Evolutionary conservation across 2,113 vertebrate genomes (phyloP).

Genomic region (Callionymus lyra): DNA sequence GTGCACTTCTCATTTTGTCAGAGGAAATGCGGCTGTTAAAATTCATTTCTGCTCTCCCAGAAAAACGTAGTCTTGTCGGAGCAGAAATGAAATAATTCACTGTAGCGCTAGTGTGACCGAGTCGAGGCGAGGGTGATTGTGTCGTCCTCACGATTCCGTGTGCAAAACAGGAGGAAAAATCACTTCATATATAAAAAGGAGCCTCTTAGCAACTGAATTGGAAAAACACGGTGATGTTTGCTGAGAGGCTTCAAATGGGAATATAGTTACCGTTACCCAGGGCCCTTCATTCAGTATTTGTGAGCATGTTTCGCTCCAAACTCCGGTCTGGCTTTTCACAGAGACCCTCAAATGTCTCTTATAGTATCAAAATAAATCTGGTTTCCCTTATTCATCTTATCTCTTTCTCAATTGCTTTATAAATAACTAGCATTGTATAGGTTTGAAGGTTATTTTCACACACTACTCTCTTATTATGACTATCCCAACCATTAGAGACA

Average conservation of each 20-base stretch:
- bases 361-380: no score
- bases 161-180: slow-evolving; percentile 25
- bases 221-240: slow-evolving; percentile 40
- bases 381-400: no score
- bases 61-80: slow-evolving; percentile 16
- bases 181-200: slow-evolving; percentile 10
- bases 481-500: no score
- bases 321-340: slow-evolving; percentile 21
- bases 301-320: slow-evolving; percentile 31
- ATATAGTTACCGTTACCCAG: slow-evolving; percentile 36
- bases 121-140: slow-evolving; percentile 11
- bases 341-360: slow-evolving; percentile 23
- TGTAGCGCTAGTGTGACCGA: slow-evolving; percentile 19
- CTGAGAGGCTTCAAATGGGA: slow-evolving; percentile 55
- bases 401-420: no score
- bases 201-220: slow-evolving; percentile 31
- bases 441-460: no score
- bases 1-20: slow-evolving; percentile 8
- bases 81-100: slow-evolving; percentile 22
- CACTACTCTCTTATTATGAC: no score
- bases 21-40: slow-evolving; percentile 28
- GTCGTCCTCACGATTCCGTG: slow-evolving; percentile 13
- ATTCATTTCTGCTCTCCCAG: slow-evolving; percentile 16
- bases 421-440: no score
- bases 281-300: slow-evolving; percentile 44